phyloP scores from a whole-genome alignment of 2,888 invertebrate genomes.

The Caenorhabditis plicata region DNA sequence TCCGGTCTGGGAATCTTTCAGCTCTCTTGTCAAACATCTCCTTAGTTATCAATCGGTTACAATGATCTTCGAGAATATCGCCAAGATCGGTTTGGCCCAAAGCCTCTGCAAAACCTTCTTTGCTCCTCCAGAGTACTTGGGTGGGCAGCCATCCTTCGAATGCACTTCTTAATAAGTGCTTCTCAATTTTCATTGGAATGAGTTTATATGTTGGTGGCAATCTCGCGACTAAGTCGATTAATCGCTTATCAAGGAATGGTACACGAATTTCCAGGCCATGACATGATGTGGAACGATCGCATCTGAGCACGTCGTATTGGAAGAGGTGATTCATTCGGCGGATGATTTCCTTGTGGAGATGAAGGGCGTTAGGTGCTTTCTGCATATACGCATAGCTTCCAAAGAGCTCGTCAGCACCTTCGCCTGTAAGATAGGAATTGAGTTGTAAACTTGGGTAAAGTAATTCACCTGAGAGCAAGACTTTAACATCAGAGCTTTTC shows the following conservation, averaged over 20 bases:
- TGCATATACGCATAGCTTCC: constrained; percentile 65
- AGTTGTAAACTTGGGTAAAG: background rate
- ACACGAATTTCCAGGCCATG: constrained; percentile 65
- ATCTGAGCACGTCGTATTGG: constrained; percentile 63
- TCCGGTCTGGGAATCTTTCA: constrained; percentile 54
- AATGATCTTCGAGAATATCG: constrained; percentile 53
- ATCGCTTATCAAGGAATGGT: constrained; percentile 62
- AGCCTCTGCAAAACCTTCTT: constrained; percentile 65
- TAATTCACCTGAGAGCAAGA: constrained; percentile 56
- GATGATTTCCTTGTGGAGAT: constrained; percentile 61
- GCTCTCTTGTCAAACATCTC: constrained; percentile 44
- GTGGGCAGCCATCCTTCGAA: constrained; percentile 61
- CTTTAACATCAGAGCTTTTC: constrained; percentile 60
- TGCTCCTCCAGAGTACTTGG: constrained; percentile 63
- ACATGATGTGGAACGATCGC: constrained; percentile 60
- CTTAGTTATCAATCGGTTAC: constrained; percentile 42
- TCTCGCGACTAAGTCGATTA: constrained; percentile 56
- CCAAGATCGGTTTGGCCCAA: constrained; percentile 62
- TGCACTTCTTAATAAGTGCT: constrained; percentile 56
- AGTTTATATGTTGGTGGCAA: constrained; percentile 62
- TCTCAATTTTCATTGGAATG: constrained; percentile 58
- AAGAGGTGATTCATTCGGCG: constrained; percentile 60
- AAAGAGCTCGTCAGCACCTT: constrained; percentile 65
- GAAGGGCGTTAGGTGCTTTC: constrained; percentile 59
- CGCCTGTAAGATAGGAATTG: constrained; percentile 38